Conservation (phyloP, 2,113 vertebrate species). For the Dunckerocampus dactyliophorus region DNA sequence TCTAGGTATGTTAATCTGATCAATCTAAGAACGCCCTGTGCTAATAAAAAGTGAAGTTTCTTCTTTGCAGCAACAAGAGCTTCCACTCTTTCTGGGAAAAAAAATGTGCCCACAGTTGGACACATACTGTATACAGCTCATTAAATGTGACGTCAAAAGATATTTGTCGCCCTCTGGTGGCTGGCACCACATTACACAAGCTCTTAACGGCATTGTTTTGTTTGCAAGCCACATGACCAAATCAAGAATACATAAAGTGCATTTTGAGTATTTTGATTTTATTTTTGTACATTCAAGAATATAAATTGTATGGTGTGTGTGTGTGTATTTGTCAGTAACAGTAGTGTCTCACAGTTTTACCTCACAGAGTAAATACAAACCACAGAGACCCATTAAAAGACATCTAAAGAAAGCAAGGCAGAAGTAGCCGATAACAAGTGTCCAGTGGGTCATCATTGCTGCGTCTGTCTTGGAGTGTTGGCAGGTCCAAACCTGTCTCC, state of each 20-base stretch:
- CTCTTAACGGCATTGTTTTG: too few relatives aligned
- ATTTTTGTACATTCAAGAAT: not conserved
- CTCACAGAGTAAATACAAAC: conserved; percentile 68
- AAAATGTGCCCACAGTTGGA: too few relatives aligned
- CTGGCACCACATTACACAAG: too few relatives aligned
- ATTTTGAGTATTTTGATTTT: not conserved
- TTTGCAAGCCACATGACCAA: not conserved
- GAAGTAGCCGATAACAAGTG: conserved; percentile 12
- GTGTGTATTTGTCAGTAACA: conserved; percentile 18
- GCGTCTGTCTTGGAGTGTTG: conserved; percentile 17
- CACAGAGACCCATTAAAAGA: conserved; percentile 39
- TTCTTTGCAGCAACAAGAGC: too few relatives aligned
- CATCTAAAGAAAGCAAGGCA: conserved; percentile 21
- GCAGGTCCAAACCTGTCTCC: conserved; percentile 16
- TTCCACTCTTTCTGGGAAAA: too few relatives aligned
- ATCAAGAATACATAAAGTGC: not conserved
- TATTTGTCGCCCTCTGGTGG: too few relatives aligned
- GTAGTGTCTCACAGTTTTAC: conserved; percentile 54
- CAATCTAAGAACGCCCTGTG: too few relatives aligned
- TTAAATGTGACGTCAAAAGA: too few relatives aligned
- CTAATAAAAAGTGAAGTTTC: too few relatives aligned
- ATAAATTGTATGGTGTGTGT: conserved; percentile 5
- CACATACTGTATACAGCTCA: too few relatives aligned
- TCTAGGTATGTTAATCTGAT: too few relatives aligned
- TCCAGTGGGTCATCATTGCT: conserved; percentile 10